Evolutionary conservation across 1,140 invertebrate genomes (phyloP).

Genomic region (Drosophila tsacasi): DNA sequence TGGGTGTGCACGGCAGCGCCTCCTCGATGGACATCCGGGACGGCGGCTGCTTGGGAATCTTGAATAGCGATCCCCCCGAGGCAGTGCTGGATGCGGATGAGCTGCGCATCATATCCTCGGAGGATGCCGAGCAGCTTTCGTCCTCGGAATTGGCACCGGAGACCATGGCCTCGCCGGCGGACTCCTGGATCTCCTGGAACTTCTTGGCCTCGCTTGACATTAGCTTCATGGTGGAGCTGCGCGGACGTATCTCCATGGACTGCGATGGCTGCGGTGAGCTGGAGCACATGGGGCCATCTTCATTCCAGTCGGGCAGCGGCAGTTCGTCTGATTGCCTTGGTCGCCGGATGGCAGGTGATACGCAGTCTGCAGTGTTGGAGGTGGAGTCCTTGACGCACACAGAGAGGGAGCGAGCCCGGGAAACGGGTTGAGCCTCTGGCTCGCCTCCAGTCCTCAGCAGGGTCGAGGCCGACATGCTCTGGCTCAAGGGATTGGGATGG

Average conservation of each 20-base stretch:
- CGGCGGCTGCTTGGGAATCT: conserved; percentile 59
- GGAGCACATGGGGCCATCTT: conserved; percentile 37
- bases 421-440: conserved; percentile 38
- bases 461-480: conserved; percentile 87
- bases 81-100: conserved; percentile 68
- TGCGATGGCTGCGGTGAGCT: conserved; percentile 71
- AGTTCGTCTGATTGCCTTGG: conserved; percentile 13
- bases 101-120: conserved; percentile 78
- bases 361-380: conserved; percentile 11
- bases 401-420: conserved; percentile 77
- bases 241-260: conserved; percentile 47
- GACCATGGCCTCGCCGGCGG: conserved; percentile 88
- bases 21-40: conserved; percentile 82
- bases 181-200: conserved; percentile 87
- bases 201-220: conserved; percentile 80
- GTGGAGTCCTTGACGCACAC: conserved; percentile 57
- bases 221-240: conserved; percentile 72
- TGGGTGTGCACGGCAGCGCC: conserved; percentile 80
- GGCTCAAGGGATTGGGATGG: conserved; percentile 85
- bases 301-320: conserved; percentile 48
- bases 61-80: conserved; percentile 53
- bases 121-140: conserved; percentile 85
- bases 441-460: conserved; percentile 56
- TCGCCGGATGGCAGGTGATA: not conserved
- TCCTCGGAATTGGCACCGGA: conserved; percentile 87